Percentiles rank a stretch among this genome's conserved stretches.
Conservation (phyloP, 2,113 vertebrate species). For the Telmatochromis brichardi region DNA sequence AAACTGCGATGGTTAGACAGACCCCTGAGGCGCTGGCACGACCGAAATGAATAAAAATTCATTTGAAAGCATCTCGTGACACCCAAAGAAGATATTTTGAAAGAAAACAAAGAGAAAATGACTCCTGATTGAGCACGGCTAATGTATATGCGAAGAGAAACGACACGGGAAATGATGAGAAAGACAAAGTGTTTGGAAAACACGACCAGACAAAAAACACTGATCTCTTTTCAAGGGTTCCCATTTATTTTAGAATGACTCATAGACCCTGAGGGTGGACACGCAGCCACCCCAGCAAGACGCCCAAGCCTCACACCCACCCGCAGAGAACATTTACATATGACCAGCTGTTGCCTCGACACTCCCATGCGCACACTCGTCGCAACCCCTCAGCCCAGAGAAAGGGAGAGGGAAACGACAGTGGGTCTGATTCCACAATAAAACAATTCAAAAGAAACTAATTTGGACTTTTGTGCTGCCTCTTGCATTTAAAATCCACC, state of each 20-base stretch:
- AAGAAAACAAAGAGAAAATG: neutral
- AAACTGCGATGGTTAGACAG: neutral
- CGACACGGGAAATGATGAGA: neutral
- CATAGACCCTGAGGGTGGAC: neutral
- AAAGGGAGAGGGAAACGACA: neutral
- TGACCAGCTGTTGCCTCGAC: slow-evolving; percentile 8
- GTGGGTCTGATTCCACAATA: neutral
- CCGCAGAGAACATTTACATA: neutral
- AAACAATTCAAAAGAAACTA: slow-evolving; percentile 18
- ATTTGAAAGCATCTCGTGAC: neutral
- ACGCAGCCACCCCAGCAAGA: neutral
- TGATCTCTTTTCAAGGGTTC: neutral
- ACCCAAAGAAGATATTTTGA: neutral
- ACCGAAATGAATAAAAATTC: neutral
- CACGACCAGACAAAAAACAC: neutral
- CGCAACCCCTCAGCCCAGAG: neutral
- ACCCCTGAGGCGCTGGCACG: neutral
- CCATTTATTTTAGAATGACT: neutral
- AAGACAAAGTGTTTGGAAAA: neutral
- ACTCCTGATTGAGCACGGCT: neutral
- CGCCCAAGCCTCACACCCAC: neutral
- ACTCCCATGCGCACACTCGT: neutral
- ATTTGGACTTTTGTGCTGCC: slow-evolving; percentile 16
- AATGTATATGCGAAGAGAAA: neutral
- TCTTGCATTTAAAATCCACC: slow-evolving; percentile 29